These are phyloP conservation scores for Goniozus legneri DNA, from an alignment of 1,140 invertebrate species.

Conservation along the genomic window DNA sequence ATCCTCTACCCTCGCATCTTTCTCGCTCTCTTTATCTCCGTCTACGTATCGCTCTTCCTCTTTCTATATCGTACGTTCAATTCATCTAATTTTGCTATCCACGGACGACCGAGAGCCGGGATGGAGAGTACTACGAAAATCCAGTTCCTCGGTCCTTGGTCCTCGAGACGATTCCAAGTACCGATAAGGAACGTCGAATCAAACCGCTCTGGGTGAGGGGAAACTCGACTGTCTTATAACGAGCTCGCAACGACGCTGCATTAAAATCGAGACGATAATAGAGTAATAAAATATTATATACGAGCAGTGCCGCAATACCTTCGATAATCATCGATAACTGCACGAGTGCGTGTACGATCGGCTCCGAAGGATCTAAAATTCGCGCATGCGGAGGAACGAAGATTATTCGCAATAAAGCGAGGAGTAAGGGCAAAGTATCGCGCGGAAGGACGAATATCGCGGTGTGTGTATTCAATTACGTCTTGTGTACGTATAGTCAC, in stretches of 20 bases:
- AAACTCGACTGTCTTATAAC: too few relatives aligned
- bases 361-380: too few relatives aligned
- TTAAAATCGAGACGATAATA: too few relatives aligned
- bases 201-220: background rate
- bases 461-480: constrained; percentile 42
- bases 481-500: constrained; percentile 26
- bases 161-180: constrained; percentile 19
- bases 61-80: too few relatives aligned
- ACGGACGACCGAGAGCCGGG: too few relatives aligned
- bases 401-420: too few relatives aligned
- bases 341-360: background rate
- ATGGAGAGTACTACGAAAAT: constrained; percentile 18
- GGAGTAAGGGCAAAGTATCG: too few relatives aligned
- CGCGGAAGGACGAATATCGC: background rate
- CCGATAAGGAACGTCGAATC: constrained; percentile 14
- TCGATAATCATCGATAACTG: background rate
- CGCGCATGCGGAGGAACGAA: too few relatives aligned
- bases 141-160: constrained; percentile 19
- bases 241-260: too few relatives aligned
- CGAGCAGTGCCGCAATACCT: background rate
- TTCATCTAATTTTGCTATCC: too few relatives aligned
- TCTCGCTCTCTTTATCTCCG: background rate
- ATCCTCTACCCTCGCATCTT: background rate
- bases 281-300: too few relatives aligned
- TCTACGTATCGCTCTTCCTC: background rate